Evolutionary conservation across 2,888 invertebrate species (phyloP), one percentile per base, ranked within the genome.

Genomic region (Cenopis cana): DNA sequence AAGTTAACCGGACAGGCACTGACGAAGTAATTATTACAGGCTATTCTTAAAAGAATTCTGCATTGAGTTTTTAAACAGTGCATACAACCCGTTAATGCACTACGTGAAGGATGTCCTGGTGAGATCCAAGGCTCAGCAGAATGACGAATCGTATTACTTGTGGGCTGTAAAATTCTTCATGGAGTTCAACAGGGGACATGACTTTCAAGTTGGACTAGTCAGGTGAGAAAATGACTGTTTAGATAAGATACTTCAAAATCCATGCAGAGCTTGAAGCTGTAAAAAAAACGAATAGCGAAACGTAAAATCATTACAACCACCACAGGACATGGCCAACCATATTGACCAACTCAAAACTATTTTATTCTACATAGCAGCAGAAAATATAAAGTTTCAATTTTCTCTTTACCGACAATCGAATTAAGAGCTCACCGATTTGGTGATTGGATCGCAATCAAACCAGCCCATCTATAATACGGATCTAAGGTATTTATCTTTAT

Each of bases 91-190:
- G 20, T 93, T 99, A 68, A 99, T 99, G 97, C 95, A 95, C 81
- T 95, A 97, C 85, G 97, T 98, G 12, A 97, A 97, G 88, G 97
- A 97, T 82, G 95, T 95, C 60, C 90, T 97, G 75, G 95, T 95
- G 36, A 92, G 95, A 73, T 94, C 94, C 5, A 94, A 95, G 77
- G 95, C 96, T 0, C 96, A 97, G 83, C 95, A 95, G 67, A 96
- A 98, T 85, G 99, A 99, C 89, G 98, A 98, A 85, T 97, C 97
- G 0, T 98, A 98, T 89, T 98, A 98, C 88, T 93, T 99, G 74
- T 99, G 98, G 98, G 96, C 98, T 9, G 94, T 99, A 78, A 96
- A 97, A 82, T 99, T 99, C 93, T 99, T 99, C 89, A 98, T 99
- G 98, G 98, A 98, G 89, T 99, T 99, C 90, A 99, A 98, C 94